phyloP scores from a whole-genome alignment of 2,113 vertebrate genomes.

The Gnathonemus echidnorhynchus region DNA sequence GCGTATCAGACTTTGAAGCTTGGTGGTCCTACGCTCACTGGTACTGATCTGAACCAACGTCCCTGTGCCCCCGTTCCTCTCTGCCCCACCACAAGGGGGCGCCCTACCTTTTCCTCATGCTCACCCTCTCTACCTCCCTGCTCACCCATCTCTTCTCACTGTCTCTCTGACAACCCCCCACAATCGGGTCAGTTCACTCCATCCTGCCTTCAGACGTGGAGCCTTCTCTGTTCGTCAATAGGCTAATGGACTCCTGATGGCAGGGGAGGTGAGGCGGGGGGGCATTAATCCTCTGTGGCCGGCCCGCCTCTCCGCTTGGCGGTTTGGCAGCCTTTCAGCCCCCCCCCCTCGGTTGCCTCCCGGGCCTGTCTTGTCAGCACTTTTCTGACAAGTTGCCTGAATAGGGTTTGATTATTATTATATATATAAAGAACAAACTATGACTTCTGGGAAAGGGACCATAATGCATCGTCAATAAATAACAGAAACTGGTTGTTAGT shows the following conservation, averaged over 20 bases:
- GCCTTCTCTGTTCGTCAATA: conserved; percentile 20
- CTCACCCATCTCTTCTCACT: conserved; percentile 1
- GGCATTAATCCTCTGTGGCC: conserved; percentile 37
- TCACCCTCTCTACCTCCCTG: conserved; percentile 17
- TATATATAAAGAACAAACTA: conserved; percentile 3
- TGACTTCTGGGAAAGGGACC: background rate
- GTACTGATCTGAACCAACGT: background rate
- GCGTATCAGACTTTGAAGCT: background rate
- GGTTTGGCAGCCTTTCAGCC: conserved; percentile 39
- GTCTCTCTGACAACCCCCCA: background rate
- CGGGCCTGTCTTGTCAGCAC: conserved; percentile 19
- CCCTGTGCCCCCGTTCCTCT: background rate
- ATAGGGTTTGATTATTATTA: background rate
- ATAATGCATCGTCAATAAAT: conserved; percentile 46
- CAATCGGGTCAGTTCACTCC: background rate
- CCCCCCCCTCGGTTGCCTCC: background rate
- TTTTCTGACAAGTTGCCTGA: conserved; percentile 1
- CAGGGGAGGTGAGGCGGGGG: conserved; percentile 29
- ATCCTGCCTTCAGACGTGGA: background rate
- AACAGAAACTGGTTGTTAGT: conserved; percentile 47
- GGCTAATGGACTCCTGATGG: conserved; percentile 55
- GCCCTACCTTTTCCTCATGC: background rate
- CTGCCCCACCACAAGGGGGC: conserved; percentile 34
- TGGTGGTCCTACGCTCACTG: background rate
- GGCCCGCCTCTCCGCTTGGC: conserved; percentile 16